Percentiles rank a stretch among this genome's conserved stretches.
Conservation (phyloP, 2,113 vertebrate genomes). For the Ciconia maguari region DNA sequence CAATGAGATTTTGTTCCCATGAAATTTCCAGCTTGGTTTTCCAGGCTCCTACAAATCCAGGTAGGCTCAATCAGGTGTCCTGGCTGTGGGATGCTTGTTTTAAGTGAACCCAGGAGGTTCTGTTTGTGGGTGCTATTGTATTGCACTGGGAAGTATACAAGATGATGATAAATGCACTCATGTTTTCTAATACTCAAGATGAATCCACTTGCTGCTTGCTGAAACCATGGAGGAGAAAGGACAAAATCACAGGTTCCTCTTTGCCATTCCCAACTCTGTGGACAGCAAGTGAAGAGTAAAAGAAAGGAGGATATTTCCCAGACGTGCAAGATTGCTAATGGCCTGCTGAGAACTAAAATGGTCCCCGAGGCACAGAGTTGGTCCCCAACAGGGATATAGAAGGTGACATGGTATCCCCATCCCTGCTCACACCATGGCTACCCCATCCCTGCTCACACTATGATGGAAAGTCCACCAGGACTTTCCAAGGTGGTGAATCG, state of each 20-base stretch:
- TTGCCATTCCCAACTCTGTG: not conserved
- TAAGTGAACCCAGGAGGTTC: not conserved
- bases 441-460: no score
- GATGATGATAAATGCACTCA: not conserved
- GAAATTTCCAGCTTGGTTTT: not conserved
- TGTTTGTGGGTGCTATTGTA: not conserved
- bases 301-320: not conserved
- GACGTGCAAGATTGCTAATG: not conserved
- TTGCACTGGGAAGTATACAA: not conserved
- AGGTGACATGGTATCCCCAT: not conserved
- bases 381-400: not conserved
- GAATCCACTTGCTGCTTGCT: not conserved
- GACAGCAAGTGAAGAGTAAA: not conserved
- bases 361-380: not conserved
- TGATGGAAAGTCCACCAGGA: not conserved
- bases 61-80: not conserved
- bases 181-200: not conserved
- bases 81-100: not conserved
- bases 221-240: not conserved
- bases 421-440: no score
- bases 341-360: not conserved
- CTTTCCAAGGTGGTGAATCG: not conserved
- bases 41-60: not conserved
- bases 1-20: not conserved
- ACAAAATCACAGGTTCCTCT: not conserved